Evolutionary conservation across 2,888 invertebrate genomes (phyloP), one percentile per base, ranked within the genome.

Genomic region (Conomelus anceps): DNA sequence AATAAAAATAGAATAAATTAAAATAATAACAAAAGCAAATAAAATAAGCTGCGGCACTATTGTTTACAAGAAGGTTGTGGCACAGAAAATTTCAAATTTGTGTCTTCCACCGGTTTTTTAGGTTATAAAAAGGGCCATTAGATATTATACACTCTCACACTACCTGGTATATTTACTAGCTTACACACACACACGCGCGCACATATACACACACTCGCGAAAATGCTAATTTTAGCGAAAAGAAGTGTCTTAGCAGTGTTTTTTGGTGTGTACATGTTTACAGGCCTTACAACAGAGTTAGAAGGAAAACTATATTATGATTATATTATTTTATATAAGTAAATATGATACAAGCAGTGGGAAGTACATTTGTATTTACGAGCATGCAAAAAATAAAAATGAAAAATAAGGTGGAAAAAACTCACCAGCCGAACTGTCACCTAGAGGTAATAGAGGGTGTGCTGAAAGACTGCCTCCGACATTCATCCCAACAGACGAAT

Each of bases 361-460:
- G 87, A 90, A 90, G 89, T 90, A 91, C 90, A 92, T 26, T 34
- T 22, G 91, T 91, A 92, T 26, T 34, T 22, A 22, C 22, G 23
- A 34, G 26, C 85, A 22, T 22, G 7, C 34, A 17, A 34, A 11
- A 26, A 26, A 26, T 26, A 11, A 90, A 86, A 91, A 90, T 91
- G 89, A 91, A 91, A 90, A 90, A 88, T 88, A 89, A 90, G 89
- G 26, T 91, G 87, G 90, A 91, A 91, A 41, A 90, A 86, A 94
- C 94, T 93, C 94, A 94, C 94, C 94, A 93, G 94, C 92, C 90
- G 92, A 92, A 91, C 92, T 92, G 91, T 92, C 92, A 87, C 92
- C 97, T 95, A 98, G 96, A 94, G 98, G 98, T 96, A 98, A 96
- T 95, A 98, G 96, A 94, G 97, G 97, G 95, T 97, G 97, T 94